phyloP scores from a whole-genome alignment of 2,888 invertebrate species.

The Chrysopilus asiliformis region DNA sequence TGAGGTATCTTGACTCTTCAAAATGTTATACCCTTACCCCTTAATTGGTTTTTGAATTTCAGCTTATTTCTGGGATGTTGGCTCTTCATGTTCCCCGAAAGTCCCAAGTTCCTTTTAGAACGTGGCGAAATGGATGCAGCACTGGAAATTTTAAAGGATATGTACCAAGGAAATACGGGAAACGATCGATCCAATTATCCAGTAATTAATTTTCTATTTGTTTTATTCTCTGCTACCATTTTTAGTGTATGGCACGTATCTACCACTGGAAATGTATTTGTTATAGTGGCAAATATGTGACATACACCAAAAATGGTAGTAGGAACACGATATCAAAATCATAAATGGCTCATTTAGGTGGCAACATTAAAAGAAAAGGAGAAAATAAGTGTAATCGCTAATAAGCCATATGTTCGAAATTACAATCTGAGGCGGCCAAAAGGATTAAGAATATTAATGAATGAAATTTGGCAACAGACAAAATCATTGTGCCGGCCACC shows the following conservation, averaged over 20 bases:
- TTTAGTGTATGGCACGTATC: no score
- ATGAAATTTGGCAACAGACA: conserved; percentile 62
- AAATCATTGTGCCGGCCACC: conserved; percentile 60
- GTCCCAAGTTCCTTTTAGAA: conserved; percentile 69
- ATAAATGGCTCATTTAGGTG: no score
- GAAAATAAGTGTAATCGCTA: conserved; percentile 47
- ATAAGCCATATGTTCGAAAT: conserved; percentile 50
- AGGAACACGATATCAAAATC: no score
- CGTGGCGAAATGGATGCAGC: conserved; percentile 67
- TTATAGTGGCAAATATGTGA: no score
- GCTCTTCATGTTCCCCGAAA: conserved; percentile 65
- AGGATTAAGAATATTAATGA: conserved; percentile 52
- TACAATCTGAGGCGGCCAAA: conserved; percentile 58
- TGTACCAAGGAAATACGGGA: conserved; percentile 60
- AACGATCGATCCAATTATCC: conserved; percentile 56
- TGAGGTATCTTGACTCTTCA: conserved; percentile 15
- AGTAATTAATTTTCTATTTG: conserved; percentile 36
- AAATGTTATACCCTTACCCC: background rate
- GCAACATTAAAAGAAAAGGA: conserved; percentile 55
- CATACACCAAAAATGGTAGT: background rate
- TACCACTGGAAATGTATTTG: no score
- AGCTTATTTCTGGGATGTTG: conserved; percentile 38
- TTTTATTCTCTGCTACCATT: no score
- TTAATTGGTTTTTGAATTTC: conserved; percentile 9
- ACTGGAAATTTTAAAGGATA: conserved; percentile 49